Evolutionary conservation across 2,797 vertebrate species (phyloP).

Genomic region (Melanotaenia maccullochi): DNA sequence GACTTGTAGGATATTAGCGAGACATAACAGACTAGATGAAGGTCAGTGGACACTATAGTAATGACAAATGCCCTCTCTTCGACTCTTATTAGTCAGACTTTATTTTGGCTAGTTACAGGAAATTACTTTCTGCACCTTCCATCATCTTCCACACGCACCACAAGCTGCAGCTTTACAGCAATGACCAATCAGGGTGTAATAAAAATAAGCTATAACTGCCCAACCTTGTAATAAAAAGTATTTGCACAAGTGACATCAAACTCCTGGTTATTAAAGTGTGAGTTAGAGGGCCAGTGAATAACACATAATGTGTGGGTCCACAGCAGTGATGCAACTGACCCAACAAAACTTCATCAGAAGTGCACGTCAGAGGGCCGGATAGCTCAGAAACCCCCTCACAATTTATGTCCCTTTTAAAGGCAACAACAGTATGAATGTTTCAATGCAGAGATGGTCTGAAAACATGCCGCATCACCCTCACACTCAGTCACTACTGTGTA

Average conservation of each 20-base stretch:
- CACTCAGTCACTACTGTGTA: neutral
- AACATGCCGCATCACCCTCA: neutral
- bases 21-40: constrained; percentile 70
- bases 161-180: constrained; percentile 62
- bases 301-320: constrained; percentile 14
- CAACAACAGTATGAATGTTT: neutral
- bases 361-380: constrained; percentile 14
- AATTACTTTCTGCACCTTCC: constrained; percentile 71
- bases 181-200: constrained; percentile 69
- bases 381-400: constrained; percentile 13
- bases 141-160: constrained; percentile 63
- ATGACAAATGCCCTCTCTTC: constrained; percentile 74
- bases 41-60: constrained; percentile 71
- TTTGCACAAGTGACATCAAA: constrained; percentile 62
- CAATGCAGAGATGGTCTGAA: constrained; percentile 1
- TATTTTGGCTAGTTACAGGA: constrained; percentile 77
- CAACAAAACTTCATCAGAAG: constrained; percentile 10
- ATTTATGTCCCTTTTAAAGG: constrained; percentile 1
- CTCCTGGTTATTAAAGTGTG: constrained; percentile 56
- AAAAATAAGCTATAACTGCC: constrained; percentile 71
- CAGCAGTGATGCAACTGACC: constrained; percentile 18
- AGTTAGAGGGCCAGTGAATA: constrained; percentile 33
- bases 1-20: constrained; percentile 68
- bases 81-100: constrained; percentile 69
- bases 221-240: constrained; percentile 64